Conservation (phyloP, 2,888 invertebrate species). For the Xylocampa areola region DNA sequence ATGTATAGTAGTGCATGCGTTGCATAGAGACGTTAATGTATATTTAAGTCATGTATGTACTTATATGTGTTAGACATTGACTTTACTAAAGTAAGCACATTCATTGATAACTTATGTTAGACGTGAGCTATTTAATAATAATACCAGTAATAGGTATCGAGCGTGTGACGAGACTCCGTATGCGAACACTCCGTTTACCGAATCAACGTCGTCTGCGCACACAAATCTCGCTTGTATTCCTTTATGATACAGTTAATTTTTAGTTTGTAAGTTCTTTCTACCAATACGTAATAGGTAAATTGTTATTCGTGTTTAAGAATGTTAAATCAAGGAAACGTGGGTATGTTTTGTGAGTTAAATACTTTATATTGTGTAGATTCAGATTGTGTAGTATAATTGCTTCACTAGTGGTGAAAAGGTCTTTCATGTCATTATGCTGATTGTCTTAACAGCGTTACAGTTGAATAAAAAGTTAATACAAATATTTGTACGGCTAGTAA, state of each 20-base stretch:
- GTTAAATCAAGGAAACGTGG: conserved; percentile 57
- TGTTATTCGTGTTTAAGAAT: conserved; percentile 58
- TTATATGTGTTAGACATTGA: conserved; percentile 8
- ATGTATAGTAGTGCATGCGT: not conserved
- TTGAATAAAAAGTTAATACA: not conserved
- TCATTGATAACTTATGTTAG: conserved; percentile 56
- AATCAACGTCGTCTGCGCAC: not conserved
- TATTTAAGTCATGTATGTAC: not conserved
- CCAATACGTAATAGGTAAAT: conserved; percentile 44
- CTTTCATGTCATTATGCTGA: not conserved
- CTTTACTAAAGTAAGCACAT: conserved; percentile 45
- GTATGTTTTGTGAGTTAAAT: conserved; percentile 52
- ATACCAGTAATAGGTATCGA: conserved; percentile 42
- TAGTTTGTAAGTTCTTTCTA: not conserved
- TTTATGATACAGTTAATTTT: conserved; percentile 21
- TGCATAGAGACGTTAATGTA: not conserved
- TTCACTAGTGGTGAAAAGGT: conserved; percentile 12
- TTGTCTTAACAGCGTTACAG: not conserved
- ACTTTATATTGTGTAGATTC: conserved; percentile 27
- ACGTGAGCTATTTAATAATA: conserved; percentile 55
- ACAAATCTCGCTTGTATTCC: conserved; percentile 10
- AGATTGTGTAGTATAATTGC: conserved; percentile 17
- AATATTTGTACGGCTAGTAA: not conserved
- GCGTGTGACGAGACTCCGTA: conserved; percentile 43
- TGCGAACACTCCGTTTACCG: not conserved